These are phyloP conservation scores for Typhlichthys subterraneus DNA, from an alignment of 2,797 vertebrate genomes.

Conservation along the genomic window DNA sequence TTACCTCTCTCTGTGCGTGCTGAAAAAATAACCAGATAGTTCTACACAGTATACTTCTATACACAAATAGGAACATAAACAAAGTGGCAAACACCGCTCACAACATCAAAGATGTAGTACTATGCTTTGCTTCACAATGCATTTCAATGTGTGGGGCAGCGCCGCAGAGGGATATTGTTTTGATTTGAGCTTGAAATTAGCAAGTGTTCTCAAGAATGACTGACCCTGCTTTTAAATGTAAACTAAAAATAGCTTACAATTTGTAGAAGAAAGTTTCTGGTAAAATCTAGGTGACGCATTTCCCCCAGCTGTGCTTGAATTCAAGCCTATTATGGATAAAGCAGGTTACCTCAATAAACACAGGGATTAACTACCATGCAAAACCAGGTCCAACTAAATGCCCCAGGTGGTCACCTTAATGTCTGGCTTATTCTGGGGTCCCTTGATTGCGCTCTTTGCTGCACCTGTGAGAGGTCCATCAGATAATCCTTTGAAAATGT, in stretches of 20 bases:
- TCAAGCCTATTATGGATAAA: slow-evolving; percentile 27
- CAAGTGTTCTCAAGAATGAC: no score
- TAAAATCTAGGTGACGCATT: slow-evolving; percentile 38
- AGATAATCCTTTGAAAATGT: slow-evolving; percentile 28
- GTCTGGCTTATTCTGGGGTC: slow-evolving; percentile 40
- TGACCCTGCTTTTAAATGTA: no score
- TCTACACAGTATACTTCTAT: no score
- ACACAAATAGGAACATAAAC: slow-evolving; percentile 4
- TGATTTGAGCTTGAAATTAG: no score
- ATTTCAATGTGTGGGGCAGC: no score
- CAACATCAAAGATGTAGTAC: no score
- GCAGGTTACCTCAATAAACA: slow-evolving; percentile 15
- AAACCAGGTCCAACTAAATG: slow-evolving; percentile 27
- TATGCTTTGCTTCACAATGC: no score
- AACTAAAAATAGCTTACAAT: no score
- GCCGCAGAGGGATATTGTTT: no score
- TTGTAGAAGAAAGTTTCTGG: neutral
- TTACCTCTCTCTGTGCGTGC: no score
- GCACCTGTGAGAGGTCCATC: slow-evolving; percentile 38
- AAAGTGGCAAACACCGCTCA: neutral
- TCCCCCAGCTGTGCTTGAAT: slow-evolving; percentile 43
- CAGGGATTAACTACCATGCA: slow-evolving; percentile 32
- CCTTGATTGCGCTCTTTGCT: slow-evolving; percentile 45
- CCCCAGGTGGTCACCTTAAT: slow-evolving; percentile 49
- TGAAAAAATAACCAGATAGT: no score